phyloP scores from a whole-genome alignment of 2,113 vertebrate genomes.

The Ginglymostoma cirratum region DNA sequence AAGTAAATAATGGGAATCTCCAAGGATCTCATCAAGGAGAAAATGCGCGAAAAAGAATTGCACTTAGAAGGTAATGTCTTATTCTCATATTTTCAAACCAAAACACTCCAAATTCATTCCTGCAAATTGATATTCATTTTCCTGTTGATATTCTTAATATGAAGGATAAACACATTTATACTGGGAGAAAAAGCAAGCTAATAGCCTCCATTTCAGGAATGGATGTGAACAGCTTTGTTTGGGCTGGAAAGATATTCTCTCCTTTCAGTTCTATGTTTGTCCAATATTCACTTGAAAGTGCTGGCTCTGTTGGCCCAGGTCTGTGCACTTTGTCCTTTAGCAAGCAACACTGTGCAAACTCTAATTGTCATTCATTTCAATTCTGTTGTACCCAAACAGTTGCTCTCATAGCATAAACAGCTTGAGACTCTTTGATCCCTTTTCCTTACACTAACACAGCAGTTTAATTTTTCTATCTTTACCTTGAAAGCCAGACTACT shows the following conservation, averaged over 20 bases:
- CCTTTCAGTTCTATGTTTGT: neutral
- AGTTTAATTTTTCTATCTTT: constrained; percentile 1
- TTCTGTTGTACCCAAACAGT: neutral
- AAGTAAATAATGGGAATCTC: neutral
- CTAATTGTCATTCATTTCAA: neutral
- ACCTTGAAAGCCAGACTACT: neutral
- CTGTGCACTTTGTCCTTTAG: constrained; percentile 6
- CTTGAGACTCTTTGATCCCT: neutral
- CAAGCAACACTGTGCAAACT: neutral
- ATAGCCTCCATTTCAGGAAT: neutral
- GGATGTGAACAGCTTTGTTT: neutral
- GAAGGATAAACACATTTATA: neutral
- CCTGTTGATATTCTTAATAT: neutral
- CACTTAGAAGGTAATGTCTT: neutral
- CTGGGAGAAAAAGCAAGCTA: neutral
- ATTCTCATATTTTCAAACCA: neutral
- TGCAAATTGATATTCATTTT: neutral
- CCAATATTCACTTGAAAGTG: neutral
- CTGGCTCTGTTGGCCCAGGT: neutral
- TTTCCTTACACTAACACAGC: neutral
- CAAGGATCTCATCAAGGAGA: neutral
- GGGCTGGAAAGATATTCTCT: neutral
- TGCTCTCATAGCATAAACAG: neutral
- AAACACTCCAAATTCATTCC: neutral
- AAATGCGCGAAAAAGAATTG: neutral